phyloP scores from a whole-genome alignment of 2,113 vertebrate species.

The Egretta garzetta region DNA sequence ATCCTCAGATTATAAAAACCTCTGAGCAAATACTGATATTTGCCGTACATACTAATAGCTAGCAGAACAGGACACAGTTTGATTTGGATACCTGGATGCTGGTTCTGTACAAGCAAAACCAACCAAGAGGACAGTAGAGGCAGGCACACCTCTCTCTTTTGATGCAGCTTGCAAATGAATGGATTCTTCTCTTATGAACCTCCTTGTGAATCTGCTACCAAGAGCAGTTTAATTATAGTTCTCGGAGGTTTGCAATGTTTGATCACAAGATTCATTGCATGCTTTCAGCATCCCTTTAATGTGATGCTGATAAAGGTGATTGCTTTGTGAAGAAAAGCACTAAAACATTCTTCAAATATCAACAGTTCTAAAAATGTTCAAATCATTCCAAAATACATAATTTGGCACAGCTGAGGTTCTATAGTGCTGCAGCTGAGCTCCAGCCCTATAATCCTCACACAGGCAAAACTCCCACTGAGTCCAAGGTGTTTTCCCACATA shows the following conservation, averaged over 20 bases:
- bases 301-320: background rate
- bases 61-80: background rate
- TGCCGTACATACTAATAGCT: background rate
- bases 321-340: background rate
- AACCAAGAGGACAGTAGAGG: background rate
- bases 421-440: background rate
- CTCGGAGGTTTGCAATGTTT: background rate
- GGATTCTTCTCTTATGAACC: background rate
- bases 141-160: background rate
- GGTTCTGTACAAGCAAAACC: background rate
- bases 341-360: background rate
- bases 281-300: background rate
- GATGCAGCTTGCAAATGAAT: background rate
- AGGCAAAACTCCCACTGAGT: background rate
- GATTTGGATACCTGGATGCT: background rate
- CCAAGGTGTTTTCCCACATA: background rate
- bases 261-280: background rate
- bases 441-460: background rate
- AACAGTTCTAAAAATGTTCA: background rate
- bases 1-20: background rate
- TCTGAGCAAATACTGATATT: background rate
- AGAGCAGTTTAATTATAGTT: background rate
- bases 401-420: background rate
- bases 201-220: background rate
- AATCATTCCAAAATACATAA: background rate